Evolutionary conservation across 2,888 invertebrate species (phyloP).

Genomic region (Dysmachus trigonus): DNA sequence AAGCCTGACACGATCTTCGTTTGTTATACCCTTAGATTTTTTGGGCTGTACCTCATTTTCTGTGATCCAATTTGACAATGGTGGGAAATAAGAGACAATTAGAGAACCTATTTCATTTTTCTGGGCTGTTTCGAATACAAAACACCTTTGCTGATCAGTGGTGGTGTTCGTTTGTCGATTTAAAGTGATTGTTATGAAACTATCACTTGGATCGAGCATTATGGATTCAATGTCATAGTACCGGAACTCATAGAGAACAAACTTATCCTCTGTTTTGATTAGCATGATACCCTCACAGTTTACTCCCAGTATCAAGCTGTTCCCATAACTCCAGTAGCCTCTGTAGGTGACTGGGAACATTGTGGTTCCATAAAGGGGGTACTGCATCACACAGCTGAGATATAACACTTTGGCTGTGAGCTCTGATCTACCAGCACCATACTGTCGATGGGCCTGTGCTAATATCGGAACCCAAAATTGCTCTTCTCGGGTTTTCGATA

Average conservation of each 20-base stretch:
- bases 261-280: constrained; percentile 91
- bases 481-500: constrained; percentile 79
- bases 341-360: constrained; percentile 90
- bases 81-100: constrained; percentile 90
- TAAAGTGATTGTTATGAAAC: constrained; percentile 89
- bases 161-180: constrained; percentile 66
- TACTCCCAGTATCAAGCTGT: constrained; percentile 79
- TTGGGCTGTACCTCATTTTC: constrained; percentile 75
- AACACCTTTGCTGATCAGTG: constrained; percentile 75
- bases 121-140: constrained; percentile 89
- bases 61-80: constrained; percentile 82
- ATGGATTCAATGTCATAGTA: constrained; percentile 92
- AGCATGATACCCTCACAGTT: constrained; percentile 91
- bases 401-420: constrained; percentile 93
- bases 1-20: constrained; percentile 85
- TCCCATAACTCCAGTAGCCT: constrained; percentile 90
- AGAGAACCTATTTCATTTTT: constrained; percentile 92
- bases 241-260: constrained; percentile 88
- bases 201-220: constrained; percentile 89
- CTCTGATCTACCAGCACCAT: constrained; percentile 91
- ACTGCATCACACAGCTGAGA: constrained; percentile 95
- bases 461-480: constrained; percentile 89
- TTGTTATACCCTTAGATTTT: constrained; percentile 77
- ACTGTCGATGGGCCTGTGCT: constrained; percentile 88
- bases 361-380: constrained; percentile 89